Evolutionary conservation across 2,797 vertebrate species (phyloP).

Genomic region (Sebastes vulpes): DNA sequence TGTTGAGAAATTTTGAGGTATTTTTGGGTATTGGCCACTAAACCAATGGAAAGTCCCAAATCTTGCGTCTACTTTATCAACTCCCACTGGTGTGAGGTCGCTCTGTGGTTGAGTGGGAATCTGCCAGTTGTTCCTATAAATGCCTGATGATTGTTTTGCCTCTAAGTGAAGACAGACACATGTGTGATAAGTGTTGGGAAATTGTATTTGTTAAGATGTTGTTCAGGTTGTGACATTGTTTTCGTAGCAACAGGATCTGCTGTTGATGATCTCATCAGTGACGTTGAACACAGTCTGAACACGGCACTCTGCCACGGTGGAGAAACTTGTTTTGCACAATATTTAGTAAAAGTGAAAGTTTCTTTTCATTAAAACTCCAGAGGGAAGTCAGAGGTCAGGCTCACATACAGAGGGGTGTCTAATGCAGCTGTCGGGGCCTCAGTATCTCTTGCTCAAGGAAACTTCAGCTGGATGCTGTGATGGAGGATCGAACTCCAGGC

Average conservation of each 20-base stretch:
- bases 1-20: conserved; percentile 10
- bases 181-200: conserved; percentile 32
- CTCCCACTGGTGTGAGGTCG: conserved; percentile 49
- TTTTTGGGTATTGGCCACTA: neutral
- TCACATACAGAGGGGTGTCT: neutral
- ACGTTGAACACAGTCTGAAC: neutral
- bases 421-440: neutral
- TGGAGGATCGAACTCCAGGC: neutral
- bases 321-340: neutral
- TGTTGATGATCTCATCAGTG: conserved; percentile 14
- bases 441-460: neutral
- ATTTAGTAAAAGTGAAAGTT: neutral
- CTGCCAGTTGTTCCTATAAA: conserved; percentile 37
- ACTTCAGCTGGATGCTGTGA: neutral
- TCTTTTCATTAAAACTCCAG: neutral
- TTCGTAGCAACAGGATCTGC: neutral
- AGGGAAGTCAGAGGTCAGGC: neutral
- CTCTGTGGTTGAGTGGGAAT: conserved; percentile 18
- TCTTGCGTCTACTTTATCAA: conserved; percentile 2
- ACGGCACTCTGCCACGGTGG: neutral
- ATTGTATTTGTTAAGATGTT: conserved; percentile 11
- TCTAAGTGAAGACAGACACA: conserved; percentile 21
- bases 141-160: conserved; percentile 1
- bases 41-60: conserved; percentile 70
- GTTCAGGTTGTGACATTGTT: neutral